Percentiles rank a stretch among this genome's conserved stretches.
Evolutionary conservation across 2,797 vertebrate genomes (phyloP).

Genomic region (Parauchenoglanis ngamensis): DNA sequence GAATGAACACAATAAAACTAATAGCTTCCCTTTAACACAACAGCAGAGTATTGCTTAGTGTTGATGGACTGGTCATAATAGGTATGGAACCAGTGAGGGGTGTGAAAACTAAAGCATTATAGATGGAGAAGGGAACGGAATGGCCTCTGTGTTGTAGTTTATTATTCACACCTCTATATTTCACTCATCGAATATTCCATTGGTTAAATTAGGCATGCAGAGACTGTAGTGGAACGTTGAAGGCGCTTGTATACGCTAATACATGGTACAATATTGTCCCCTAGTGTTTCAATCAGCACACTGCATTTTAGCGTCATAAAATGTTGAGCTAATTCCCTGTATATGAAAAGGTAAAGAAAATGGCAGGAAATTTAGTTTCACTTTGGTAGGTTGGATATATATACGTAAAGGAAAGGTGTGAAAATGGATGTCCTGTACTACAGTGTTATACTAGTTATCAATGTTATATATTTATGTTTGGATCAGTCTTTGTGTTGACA

Average conservation of each 20-base stretch:
- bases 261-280: constrained; percentile 60
- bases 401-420: not conserved
- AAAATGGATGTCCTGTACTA: not conserved
- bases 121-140: not conserved
- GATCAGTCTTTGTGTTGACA: not conserved
- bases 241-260: not conserved
- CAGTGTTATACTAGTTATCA: not conserved
- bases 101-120: constrained; percentile 2
- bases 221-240: not conserved
- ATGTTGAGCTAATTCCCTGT: not conserved
- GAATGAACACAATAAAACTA: constrained; percentile 7
- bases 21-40: constrained; percentile 28
- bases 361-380: not conserved
- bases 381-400: not conserved
- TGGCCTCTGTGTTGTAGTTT: not conserved
- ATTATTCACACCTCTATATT: constrained; percentile 2
- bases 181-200: not conserved
- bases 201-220: not conserved
- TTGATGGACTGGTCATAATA: constrained; percentile 50
- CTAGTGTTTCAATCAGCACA: constrained; percentile 64
- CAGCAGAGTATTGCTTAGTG: constrained; percentile 50
- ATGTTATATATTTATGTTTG: not conserved
- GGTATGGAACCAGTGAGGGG: not conserved
- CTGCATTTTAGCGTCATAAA: not conserved
- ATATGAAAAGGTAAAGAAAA: not conserved